Conservation (phyloP, 2,113 vertebrate genomes). For the Phrynosoma platyrhinos region DNA sequence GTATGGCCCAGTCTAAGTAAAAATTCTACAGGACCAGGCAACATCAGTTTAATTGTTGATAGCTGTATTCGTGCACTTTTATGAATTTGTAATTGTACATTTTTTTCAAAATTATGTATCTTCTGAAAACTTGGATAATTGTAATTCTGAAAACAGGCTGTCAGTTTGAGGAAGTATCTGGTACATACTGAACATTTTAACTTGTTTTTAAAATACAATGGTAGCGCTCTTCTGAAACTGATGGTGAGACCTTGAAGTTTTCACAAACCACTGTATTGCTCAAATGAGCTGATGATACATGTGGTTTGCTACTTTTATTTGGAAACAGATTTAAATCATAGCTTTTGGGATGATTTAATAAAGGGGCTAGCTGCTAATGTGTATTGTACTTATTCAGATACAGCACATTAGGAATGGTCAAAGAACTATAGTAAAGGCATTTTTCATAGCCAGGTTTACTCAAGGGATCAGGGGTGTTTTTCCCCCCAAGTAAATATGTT, state of each 20-base stretch:
- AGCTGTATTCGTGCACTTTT: not conserved
- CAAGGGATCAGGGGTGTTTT: too few species aligned
- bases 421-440: too few species aligned
- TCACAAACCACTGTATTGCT: not conserved
- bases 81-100: not conserved
- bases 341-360: not conserved
- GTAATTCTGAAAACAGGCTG: not conserved
- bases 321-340: not conserved
- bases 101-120: not conserved
- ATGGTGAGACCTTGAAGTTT: not conserved
- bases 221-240: not conserved
- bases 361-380: not conserved
- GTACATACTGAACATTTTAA: rapidly evolving
- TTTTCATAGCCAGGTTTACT: not conserved
- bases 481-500: not conserved
- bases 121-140: not conserved
- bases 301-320: not conserved
- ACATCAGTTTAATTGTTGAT: constrained; percentile 30
- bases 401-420: not conserved
- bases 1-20: constrained; percentile 49
- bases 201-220: not conserved
- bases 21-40: constrained; percentile 42
- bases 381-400: not conserved
- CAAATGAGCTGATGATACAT: not conserved
- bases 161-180: not conserved